These are phyloP conservation scores for Thalassarche chlororhynchos DNA, from an alignment of 2,113 vertebrate species.

Conservation along the genomic window DNA sequence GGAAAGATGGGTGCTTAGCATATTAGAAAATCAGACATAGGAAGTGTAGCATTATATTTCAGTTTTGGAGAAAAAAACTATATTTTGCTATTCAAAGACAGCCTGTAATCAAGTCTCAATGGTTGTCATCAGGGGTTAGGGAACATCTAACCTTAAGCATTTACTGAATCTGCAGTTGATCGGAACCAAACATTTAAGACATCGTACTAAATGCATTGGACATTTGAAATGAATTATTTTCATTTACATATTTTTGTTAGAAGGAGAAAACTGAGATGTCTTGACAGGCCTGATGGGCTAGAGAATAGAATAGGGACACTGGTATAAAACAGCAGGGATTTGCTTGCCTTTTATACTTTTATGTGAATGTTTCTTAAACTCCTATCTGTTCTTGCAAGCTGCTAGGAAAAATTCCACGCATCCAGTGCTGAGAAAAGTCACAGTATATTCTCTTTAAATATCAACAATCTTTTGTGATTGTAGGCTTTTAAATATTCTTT, in stretches of 20 bases:
- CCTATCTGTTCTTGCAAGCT: slow-evolving; percentile 47
- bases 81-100: slow-evolving; percentile 12
- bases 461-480: slow-evolving; percentile 15
- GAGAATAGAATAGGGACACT: not conserved
- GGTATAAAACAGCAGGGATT: slow-evolving; percentile 29
- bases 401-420: slow-evolving; percentile 16
- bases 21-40: not conserved
- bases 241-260: slow-evolving; percentile 55
- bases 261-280: not conserved
- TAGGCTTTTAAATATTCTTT: slow-evolving; percentile 24
- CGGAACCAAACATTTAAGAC: slow-evolving; percentile 23
- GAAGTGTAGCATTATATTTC: not conserved
- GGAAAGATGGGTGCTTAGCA: not conserved
- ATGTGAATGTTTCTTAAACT: slow-evolving; percentile 42
- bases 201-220: not conserved
- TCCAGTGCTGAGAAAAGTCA: slow-evolving; percentile 33
- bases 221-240: slow-evolving; percentile 14
- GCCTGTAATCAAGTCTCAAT: not conserved
- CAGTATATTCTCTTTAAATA: slow-evolving; percentile 46
- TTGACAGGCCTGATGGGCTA: slow-evolving; percentile 11
- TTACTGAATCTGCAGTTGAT: slow-evolving; percentile 25
- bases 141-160: slow-evolving; percentile 14
- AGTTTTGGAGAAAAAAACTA: not conserved
- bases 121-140: not conserved
- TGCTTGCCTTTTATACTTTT: slow-evolving; percentile 40